These are phyloP conservation scores for Macrobrachium rosenbergii DNA, from an alignment of 1,140 invertebrate species.

Conservation along the genomic window DNA sequence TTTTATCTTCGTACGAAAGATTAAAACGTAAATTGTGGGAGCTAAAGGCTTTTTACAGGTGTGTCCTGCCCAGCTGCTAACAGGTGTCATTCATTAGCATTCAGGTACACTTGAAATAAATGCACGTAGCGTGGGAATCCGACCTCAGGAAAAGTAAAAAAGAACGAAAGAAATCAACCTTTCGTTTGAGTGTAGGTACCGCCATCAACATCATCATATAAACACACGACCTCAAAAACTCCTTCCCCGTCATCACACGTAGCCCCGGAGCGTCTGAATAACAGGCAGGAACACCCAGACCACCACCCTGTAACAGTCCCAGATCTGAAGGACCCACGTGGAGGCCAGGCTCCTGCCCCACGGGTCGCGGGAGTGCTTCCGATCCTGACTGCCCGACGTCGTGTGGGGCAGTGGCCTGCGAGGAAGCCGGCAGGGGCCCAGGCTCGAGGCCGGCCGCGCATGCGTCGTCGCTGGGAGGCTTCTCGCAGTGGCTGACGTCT, in stretches of 20 bases:
- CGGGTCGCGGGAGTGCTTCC: slow-evolving; percentile 27
- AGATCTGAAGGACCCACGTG: slow-evolving; percentile 9
- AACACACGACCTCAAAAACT: slow-evolving; percentile 4
- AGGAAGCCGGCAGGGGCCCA: slow-evolving; percentile 9
- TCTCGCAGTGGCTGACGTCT: slow-evolving; percentile 65
- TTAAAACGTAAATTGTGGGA: no score
- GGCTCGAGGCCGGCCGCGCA: slow-evolving; percentile 50
- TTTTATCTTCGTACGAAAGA: no score
- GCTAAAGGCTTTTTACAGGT: no score
- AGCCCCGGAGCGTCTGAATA: slow-evolving; percentile 38
- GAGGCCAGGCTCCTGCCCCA: slow-evolving; percentile 45
- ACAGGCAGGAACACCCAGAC: slow-evolving; percentile 33
- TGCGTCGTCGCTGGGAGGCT: slow-evolving; percentile 64
- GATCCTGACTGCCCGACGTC: slow-evolving; percentile 32
- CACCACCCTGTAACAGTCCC: slow-evolving; percentile 1
- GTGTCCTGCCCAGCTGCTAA: no score
- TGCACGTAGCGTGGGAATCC: no score
- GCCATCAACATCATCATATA: background rate
- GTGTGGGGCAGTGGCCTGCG: slow-evolving; percentile 29
- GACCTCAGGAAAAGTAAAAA: no score
- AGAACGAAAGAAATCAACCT: no score
- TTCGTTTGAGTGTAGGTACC: background rate
- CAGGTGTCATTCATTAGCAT: no score
- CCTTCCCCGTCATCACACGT: background rate
- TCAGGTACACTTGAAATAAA: no score